A percentile compares a stretch with the other conserved stretches of the same genome.
These are phyloP conservation scores for Masnerella sp. DNA, from an alignment of 2,888 invertebrate genomes.

Conservation along the genomic window DNA sequence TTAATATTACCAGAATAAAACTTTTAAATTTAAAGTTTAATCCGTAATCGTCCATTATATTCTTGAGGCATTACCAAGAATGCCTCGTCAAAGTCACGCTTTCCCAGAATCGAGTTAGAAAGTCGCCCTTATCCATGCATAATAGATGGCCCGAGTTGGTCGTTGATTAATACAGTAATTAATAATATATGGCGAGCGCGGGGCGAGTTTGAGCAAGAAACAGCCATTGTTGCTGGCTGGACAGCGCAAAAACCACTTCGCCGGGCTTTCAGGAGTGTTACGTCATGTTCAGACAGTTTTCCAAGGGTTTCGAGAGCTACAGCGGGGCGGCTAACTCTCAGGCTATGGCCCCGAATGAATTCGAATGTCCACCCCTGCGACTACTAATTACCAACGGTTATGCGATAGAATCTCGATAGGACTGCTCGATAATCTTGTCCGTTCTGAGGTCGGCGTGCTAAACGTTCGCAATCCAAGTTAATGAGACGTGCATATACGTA, in stretches of 20 bases:
- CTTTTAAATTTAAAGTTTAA: slow-evolving; percentile 8
- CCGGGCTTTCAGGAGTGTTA: slow-evolving; percentile 74
- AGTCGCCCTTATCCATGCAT: slow-evolving; percentile 73
- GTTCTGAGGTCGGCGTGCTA: slow-evolving; percentile 50
- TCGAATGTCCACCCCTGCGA: slow-evolving; percentile 72
- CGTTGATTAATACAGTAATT: slow-evolving; percentile 77
- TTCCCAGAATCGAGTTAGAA: slow-evolving; percentile 54
- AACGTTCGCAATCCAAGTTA: slow-evolving; percentile 71
- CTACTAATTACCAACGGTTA: slow-evolving; percentile 71
- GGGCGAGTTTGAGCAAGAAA: slow-evolving; percentile 71
- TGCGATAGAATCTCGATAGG: slow-evolving; percentile 65
- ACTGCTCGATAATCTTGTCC: slow-evolving; percentile 62
- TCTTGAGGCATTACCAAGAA: slow-evolving; percentile 51
- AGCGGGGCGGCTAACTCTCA: slow-evolving; percentile 56
- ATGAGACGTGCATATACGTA: slow-evolving; percentile 64
- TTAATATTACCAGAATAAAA: neutral
- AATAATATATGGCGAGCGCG: slow-evolving; percentile 74
- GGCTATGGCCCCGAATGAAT: slow-evolving; percentile 71
- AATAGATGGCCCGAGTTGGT: slow-evolving; percentile 74
- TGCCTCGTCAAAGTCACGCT: slow-evolving; percentile 58
- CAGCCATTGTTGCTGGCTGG: slow-evolving; percentile 75
- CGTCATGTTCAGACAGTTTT: slow-evolving; percentile 77
- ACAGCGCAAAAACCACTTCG: slow-evolving; percentile 73
- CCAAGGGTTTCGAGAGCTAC: slow-evolving; percentile 66
- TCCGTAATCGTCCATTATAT: slow-evolving; percentile 29